Conservation (phyloP, 2,888 invertebrate genomes). For the Gasteruption jaculator region DNA sequence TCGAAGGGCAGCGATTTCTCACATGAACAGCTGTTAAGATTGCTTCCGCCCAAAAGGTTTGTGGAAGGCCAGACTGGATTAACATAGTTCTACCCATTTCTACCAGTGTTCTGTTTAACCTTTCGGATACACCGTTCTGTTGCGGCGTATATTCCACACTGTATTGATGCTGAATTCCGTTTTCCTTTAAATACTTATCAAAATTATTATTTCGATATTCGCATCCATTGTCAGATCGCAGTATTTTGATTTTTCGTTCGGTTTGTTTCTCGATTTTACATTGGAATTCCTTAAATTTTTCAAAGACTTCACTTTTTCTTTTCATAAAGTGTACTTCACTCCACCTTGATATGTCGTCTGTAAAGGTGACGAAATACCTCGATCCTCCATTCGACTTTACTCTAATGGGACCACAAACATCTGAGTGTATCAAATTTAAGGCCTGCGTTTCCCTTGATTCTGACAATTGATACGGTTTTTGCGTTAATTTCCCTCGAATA, state of each 20-base stretch:
- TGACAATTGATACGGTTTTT: slow-evolving; percentile 12
- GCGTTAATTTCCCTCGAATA: slow-evolving; percentile 12
- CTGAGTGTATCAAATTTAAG: slow-evolving; percentile 16
- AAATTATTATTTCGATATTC: slow-evolving; percentile 17
- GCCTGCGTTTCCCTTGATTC: slow-evolving; percentile 4
- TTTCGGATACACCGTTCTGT: slow-evolving; percentile 26
- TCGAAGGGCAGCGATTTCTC: slow-evolving; percentile 22
- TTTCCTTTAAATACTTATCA: slow-evolving; percentile 3
- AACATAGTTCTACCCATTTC: slow-evolving; percentile 29
- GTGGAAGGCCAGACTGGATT: slow-evolving; percentile 23
- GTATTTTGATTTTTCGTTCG: slow-evolving; percentile 15
- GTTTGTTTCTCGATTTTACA: slow-evolving; percentile 16
- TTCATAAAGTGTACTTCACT: slow-evolving; percentile 17
- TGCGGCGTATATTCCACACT: slow-evolving; percentile 21
- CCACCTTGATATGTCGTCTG: slow-evolving; percentile 16
- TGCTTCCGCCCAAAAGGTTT: slow-evolving; percentile 32
- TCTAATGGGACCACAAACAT: slow-evolving; percentile 18
- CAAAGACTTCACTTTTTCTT: slow-evolving; percentile 13
- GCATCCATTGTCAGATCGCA: slow-evolving; percentile 17
- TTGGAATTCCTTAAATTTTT: slow-evolving; percentile 16
- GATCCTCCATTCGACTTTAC: slow-evolving; percentile 13
- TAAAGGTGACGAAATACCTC: slow-evolving; percentile 17
- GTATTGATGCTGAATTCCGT: slow-evolving; percentile 16
- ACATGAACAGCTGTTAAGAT: slow-evolving; percentile 23
- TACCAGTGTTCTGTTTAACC: slow-evolving; percentile 26